phyloP scores from a whole-genome alignment of 2,113 vertebrate genomes.

The Bostrychus sinensis region DNA sequence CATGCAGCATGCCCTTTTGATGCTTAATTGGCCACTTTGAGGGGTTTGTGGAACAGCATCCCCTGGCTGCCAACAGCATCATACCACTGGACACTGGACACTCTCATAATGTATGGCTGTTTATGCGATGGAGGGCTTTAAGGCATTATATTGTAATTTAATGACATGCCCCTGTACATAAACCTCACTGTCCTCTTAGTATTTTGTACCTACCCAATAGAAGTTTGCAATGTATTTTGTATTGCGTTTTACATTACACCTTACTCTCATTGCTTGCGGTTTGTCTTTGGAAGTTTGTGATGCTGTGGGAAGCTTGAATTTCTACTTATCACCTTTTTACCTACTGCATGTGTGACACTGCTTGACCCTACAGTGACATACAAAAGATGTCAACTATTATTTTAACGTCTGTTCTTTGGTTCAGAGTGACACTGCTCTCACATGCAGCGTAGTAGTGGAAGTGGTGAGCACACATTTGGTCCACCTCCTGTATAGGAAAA shows the following conservation, averaged over 20 bases:
- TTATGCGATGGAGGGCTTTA: too few species aligned
- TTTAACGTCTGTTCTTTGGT: neutral
- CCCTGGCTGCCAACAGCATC: constrained; percentile 21
- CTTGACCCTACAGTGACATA: neutral
- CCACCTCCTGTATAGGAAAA: constrained; percentile 70
- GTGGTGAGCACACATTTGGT: constrained; percentile 72
- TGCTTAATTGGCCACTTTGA: constrained; percentile 81
- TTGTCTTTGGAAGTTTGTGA: too few species aligned
- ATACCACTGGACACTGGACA: constrained; percentile 17
- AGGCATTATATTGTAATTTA: too few species aligned
- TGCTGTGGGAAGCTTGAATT: too few species aligned
- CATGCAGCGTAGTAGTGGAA: constrained; percentile 25
- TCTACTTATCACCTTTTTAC: too few species aligned
- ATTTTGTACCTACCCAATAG: too few species aligned
- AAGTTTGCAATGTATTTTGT: too few species aligned
- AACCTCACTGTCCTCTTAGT: too few species aligned
- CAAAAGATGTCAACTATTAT: neutral
- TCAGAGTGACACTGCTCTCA: neutral
- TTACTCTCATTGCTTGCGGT: too few species aligned
- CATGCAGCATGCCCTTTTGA: constrained; percentile 81
- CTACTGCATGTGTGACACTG: neutral
- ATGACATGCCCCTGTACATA: too few species aligned
- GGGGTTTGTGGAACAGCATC: constrained; percentile 53
- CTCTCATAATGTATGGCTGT: constrained; percentile 13
- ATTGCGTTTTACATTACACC: too few species aligned